Conservation (phyloP, 1,140 invertebrate species). For the Asbolus verrucosus region DNA sequence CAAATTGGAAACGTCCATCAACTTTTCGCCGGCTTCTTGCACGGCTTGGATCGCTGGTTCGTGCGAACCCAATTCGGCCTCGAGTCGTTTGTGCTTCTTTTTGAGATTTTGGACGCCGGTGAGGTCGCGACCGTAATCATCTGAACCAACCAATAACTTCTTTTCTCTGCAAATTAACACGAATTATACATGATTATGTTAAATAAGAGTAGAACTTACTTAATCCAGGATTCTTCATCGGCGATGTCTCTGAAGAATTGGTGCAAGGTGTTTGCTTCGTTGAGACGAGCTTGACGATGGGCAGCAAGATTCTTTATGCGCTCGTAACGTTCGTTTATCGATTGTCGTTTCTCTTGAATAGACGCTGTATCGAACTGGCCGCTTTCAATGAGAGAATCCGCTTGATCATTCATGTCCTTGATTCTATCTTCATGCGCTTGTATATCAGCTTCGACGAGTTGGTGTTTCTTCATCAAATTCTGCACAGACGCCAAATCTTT, state of each 20-base stretch:
- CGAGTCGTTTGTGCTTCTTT: conserved; percentile 98
- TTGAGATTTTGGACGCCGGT: conserved; percentile 98
- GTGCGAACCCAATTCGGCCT: conserved; percentile 95
- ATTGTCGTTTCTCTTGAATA: conserved; percentile 92
- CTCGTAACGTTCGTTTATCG: conserved; percentile 95
- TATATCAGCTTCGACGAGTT: conserved; percentile 97
- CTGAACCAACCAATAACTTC: conserved; percentile 96
- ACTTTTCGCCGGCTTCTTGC: conserved; percentile 94
- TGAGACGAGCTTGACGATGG: conserved; percentile 88
- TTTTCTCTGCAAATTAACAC: conserved; percentile 87
- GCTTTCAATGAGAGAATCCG: conserved; percentile 92
- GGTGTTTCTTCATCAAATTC: conserved; percentile 99
- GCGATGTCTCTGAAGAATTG: conserved; percentile 99
- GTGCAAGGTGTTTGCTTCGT: conserved; percentile 97
- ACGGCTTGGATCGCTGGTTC: conserved; percentile 98
- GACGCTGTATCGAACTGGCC: conserved; percentile 95
- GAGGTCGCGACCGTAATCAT: conserved; percentile 98
- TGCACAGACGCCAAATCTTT: conserved; percentile 99
- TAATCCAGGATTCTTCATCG: conserved; percentile 99
- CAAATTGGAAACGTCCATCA: conserved; percentile 97
- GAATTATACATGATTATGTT: conserved; percentile 7
- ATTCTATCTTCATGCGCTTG: conserved; percentile 96
- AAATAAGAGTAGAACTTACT: conserved; percentile 68
- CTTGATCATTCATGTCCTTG: conserved; percentile 93
- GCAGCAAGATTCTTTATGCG: conserved; percentile 93